Base-by-base conservation (phyloP, 2,888 invertebrate genomes). In the Netelia inedita region DNA sequence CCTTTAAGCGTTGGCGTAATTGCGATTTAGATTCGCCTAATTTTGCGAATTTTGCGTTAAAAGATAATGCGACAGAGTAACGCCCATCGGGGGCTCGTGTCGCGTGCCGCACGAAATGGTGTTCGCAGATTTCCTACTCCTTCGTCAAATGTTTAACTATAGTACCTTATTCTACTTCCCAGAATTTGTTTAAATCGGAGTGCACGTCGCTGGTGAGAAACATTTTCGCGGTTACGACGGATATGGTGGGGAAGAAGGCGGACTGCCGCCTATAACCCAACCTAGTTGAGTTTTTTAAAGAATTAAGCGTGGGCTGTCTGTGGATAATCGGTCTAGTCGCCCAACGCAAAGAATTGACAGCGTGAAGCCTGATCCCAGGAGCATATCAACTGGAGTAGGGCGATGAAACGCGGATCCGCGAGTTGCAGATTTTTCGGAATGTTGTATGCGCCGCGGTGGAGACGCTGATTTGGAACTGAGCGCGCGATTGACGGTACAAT, bases 21-120 rank as follows among this genome's bases (percentile, higher is more conserved):
- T n/a, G 19, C 9, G 16, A 19, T 19, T 57, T 57, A 0, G 88
- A 85, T 9, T 82, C 74, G 0, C 87, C 87, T 1, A 86, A 69
- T 2, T 23, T 2, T 28, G 19, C 2, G 10, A 43, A 43, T 21
- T 72, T 55, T 9, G 79, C 66, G 14, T 84, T 81, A 61, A 86
- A 86, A 0, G 85, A 85, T 1, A 86, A 72, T 8, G 82, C 79
- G 14, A 83, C 82, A 3, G 68, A 53, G 63, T 82, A 87, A 3
- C 86, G 76, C 1, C 87, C 85, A 3, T 65, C 53, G 2, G 55
- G 14, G 14, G 43, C 72, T 23, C 86, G 82, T 65, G 57, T 57
- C 8, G 71, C 66, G 5, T 83, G 65, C 53, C 21, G 14, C 2
- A 1, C 0, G 63, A 79, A 87, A 46, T 82, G 82, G 5, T 79